Percentiles rank a stretch among this genome's conserved stretches.
Evolutionary conservation across 2,888 invertebrate species (phyloP).

Genomic region (Hirtodrosophila cameraria): DNA sequence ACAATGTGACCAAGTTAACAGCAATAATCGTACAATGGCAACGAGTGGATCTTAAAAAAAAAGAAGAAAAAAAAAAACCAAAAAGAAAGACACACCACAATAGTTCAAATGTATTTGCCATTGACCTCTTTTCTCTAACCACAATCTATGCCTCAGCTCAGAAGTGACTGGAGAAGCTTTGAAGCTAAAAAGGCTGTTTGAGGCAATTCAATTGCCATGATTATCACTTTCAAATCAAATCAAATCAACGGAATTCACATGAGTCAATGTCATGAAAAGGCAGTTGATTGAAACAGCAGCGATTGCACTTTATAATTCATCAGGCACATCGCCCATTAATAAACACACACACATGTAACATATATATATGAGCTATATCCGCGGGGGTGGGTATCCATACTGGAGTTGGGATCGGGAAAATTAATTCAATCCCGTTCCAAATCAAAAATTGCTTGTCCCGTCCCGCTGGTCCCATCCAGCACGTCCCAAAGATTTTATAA

Average conservation of each 20-base stretch:
- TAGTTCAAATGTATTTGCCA: constrained; percentile 78
- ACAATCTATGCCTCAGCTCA: constrained; percentile 1
- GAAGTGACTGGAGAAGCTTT: not conserved
- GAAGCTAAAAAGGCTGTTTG: constrained; percentile 2
- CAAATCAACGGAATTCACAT: constrained; percentile 35
- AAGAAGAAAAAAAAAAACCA: constrained; percentile 8
- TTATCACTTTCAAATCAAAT: constrained; percentile 61
- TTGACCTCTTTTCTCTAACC: constrained; percentile 63
- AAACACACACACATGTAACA: too few species aligned
- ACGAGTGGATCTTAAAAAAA: constrained; percentile 32
- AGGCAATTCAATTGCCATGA: constrained; percentile 46
- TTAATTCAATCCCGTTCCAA: too few species aligned
- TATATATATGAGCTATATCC: too few species aligned
- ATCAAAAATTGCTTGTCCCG: too few species aligned
- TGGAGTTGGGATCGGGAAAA: not conserved
- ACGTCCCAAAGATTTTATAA: too few species aligned
- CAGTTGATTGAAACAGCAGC: constrained; percentile 45
- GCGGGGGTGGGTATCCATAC: too few species aligned
- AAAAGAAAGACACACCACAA: constrained; percentile 45
- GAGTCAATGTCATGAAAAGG: constrained; percentile 58
- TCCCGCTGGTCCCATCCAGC: too few species aligned
- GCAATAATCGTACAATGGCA: constrained; percentile 20
- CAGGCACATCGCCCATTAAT: too few species aligned
- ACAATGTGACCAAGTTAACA: constrained; percentile 53
- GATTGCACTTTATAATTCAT: constrained; percentile 36